Evolutionary conservation across 2,113 vertebrate genomes (phyloP).

Genomic region (Mormyrus iriodes): DNA sequence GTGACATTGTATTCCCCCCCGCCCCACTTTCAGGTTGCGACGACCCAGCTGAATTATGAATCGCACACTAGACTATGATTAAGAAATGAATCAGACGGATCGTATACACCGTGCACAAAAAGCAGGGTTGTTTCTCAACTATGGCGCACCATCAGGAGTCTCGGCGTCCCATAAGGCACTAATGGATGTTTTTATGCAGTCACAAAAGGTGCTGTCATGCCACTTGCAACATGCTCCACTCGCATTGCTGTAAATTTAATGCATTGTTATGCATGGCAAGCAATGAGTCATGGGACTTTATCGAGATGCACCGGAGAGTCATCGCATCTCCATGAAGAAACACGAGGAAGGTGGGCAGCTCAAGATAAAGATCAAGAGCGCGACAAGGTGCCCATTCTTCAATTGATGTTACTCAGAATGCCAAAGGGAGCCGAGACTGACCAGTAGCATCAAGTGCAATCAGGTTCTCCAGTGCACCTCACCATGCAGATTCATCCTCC

Average conservation of each 20-base stretch:
- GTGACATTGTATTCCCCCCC: constrained; percentile 1
- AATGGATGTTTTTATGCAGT: background rate
- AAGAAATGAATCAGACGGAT: constrained; percentile 15
- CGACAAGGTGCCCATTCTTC: constrained; percentile 35
- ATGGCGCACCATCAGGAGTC: background rate
- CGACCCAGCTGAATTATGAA: background rate
- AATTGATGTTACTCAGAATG: constrained; percentile 26
- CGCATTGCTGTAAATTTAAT: background rate
- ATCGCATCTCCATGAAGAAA: background rate
- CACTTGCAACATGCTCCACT: background rate
- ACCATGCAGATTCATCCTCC: background rate
- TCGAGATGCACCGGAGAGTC: constrained; percentile 19
- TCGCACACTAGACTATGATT: constrained; percentile 10
- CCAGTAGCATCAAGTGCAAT: background rate
- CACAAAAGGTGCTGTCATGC: background rate
- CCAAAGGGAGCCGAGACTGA: background rate
- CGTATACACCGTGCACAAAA: background rate
- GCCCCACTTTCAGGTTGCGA: constrained; percentile 12
- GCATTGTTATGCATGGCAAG: background rate
- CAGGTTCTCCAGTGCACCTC: background rate
- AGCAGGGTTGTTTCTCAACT: background rate
- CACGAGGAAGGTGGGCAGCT: constrained; percentile 18
- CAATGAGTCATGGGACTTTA: constrained; percentile 19
- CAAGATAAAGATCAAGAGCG: constrained; percentile 36
- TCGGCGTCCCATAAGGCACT: background rate